These are phyloP conservation scores for Arctopsyche grandis DNA, from an alignment of 1,140 invertebrate genomes.

Conservation along the genomic window DNA sequence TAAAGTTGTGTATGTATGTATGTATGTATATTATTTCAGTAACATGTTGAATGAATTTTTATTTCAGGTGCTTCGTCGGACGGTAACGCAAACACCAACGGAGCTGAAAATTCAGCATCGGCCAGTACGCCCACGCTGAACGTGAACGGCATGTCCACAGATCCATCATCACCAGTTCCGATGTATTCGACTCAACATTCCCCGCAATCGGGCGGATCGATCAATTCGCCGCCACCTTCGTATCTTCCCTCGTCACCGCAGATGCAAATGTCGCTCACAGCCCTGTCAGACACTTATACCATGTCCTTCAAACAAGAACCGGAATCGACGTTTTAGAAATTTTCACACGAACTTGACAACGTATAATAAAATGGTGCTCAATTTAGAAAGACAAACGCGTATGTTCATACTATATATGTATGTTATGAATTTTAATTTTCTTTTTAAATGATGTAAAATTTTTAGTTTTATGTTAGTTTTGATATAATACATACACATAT, in stretches of 20 bases:
- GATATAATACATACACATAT: no score
- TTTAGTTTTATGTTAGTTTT: neutral
- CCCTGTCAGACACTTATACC: conserved; percentile 23
- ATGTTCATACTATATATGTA: neutral
- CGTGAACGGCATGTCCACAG: conserved; percentile 19
- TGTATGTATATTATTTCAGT: no score
- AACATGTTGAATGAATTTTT: neutral
- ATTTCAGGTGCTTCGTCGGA: conserved; percentile 49
- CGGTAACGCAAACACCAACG: conserved; percentile 27
- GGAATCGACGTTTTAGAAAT: conserved; percentile 46
- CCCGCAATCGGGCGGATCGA: conserved; percentile 33
- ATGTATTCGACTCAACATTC: conserved; percentile 38
- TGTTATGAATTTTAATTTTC: neutral
- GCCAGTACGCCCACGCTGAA: conserved; percentile 13
- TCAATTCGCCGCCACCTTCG: conserved; percentile 26
- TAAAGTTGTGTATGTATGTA: no score
- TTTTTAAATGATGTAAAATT: no score
- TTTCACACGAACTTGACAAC: neutral
- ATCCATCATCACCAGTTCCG: conserved; percentile 21
- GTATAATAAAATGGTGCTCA: neutral
- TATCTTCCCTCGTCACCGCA: conserved; percentile 29
- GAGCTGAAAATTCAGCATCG: conserved; percentile 38
- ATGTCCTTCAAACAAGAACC: conserved; percentile 53
- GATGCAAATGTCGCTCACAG: conserved; percentile 31
- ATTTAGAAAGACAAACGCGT: conserved; percentile 4